Conservation (phyloP, 2,113 vertebrate genomes). For the Mastomys coucha region DNA sequence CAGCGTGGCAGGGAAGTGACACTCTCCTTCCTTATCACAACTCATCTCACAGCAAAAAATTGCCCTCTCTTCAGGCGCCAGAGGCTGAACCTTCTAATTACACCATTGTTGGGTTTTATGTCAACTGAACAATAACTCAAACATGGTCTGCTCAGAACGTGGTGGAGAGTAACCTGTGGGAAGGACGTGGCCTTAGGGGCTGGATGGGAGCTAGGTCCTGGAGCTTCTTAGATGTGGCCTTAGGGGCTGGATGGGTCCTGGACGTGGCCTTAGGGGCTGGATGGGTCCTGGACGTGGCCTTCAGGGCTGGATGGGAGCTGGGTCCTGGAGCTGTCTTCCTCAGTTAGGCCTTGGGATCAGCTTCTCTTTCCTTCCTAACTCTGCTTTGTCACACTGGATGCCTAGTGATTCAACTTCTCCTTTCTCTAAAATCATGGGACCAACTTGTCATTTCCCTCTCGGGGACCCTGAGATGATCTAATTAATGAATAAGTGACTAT, state of each 20-base stretch:
- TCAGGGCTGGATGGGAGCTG: rapidly evolving
- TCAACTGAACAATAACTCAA: constrained; percentile 76
- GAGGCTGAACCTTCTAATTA: constrained; percentile 80
- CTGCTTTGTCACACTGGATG: neutral
- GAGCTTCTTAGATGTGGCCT: too few relatives aligned
- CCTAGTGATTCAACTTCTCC: neutral
- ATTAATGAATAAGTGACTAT: neutral
- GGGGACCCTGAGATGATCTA: neutral
- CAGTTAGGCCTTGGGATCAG: neutral
- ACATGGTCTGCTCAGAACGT: constrained; percentile 31
- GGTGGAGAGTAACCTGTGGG: neutral
- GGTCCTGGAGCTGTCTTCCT: neutral
- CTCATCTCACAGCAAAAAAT: constrained; percentile 85
- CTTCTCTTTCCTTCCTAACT: neutral
- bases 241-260: too few relatives aligned
- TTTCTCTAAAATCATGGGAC: neutral
- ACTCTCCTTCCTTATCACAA: constrained; percentile 60
- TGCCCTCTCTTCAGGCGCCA: constrained; percentile 72
- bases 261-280: too few relatives aligned
- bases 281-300: too few relatives aligned
- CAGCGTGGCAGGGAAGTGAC: constrained; percentile 52
- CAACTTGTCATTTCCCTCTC: neutral
- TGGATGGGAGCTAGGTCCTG: rapidly evolving
- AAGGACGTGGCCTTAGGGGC: neutral
- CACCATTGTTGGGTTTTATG: constrained; percentile 73